Evolutionary conservation across 2,888 invertebrate genomes (phyloP), one percentile per base, ranked within the genome.

Genomic region (Schizotus pectinicornis): DNA sequence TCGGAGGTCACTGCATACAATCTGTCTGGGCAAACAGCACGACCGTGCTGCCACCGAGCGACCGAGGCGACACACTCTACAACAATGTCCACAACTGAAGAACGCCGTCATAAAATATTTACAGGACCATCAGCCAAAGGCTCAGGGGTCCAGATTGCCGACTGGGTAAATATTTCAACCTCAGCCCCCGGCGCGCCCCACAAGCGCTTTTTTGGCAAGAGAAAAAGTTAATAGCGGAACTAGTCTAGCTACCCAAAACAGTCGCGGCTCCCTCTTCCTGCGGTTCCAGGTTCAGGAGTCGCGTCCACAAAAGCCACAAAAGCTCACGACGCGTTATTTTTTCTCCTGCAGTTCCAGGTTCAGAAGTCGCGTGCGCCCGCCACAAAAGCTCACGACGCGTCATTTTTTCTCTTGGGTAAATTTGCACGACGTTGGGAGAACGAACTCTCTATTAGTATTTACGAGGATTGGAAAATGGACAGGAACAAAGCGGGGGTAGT

Each of bases 1-100:
- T 14, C 35, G 13, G n/a, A 48, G 37, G 48, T 48, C 48, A 48
- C 30, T 48, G 36, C 48, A 36, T 48, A 48, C 14, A 43, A 32
- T 43, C 43, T 43, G 43, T 32, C 43, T 43, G 43, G 32, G 32
- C 32, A 43, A 43, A 43, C 43, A 43, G 32, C 43, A 33, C 32
- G 43, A 43, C 43, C 31, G 32, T 43, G 43, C 12, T 43, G 43
- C 33, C 13, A 43, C 9, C 33, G 33, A 43, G 31, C 12, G 22
- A 22, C 22, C 5, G 22, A 22, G 5, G 22, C 30, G 43, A 43
- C 22, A 6, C 22, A 9, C 43, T 8, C 31, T 32, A 32, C 43
- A 43, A 43, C 8, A 31, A 11, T 22, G 22, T 22, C 22, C 31
- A 43, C n/a, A n/a, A 35, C 1, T 11, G 13, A 42, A 43, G 31